These are phyloP conservation scores for Temnothorax unifasciatus DNA, from an alignment of 2,888 invertebrate species.

Conservation along the genomic window DNA sequence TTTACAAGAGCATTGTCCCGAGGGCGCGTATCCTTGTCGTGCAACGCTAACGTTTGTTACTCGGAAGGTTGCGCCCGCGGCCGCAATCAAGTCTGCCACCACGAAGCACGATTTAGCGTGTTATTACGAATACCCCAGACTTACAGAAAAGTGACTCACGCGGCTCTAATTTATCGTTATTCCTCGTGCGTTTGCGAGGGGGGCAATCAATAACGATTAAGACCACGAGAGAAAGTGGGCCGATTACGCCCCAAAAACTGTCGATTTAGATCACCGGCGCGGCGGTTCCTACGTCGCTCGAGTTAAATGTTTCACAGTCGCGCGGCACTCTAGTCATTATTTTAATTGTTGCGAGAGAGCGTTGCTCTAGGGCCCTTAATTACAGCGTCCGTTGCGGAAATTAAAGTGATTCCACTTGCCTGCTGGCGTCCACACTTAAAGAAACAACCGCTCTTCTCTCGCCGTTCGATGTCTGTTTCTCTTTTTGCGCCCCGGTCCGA, in stretches of 20 bases:
- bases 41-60: slow-evolving; percentile 42
- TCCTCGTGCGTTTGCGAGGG: slow-evolving; percentile 66
- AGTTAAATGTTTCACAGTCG: slow-evolving; percentile 71
- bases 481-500: slow-evolving; percentile 27
- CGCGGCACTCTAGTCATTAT: slow-evolving; percentile 76
- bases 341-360: slow-evolving; percentile 80
- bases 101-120: slow-evolving; percentile 45
- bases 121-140: slow-evolving; percentile 53
- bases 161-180: slow-evolving; percentile 76
- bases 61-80: slow-evolving; percentile 43
- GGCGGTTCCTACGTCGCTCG: slow-evolving; percentile 63
- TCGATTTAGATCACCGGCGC: slow-evolving; percentile 76
- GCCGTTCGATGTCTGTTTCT: slow-evolving; percentile 61
- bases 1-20: slow-evolving; percentile 41
- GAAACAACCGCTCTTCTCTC: slow-evolving; percentile 69
- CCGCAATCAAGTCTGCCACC: slow-evolving; percentile 41
- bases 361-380: slow-evolving; percentile 77
- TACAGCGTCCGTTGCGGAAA: slow-evolving; percentile 75
- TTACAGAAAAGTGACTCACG: slow-evolving; percentile 67
- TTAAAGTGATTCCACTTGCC: slow-evolving; percentile 75
- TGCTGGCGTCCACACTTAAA: slow-evolving; percentile 69
- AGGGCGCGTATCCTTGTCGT: slow-evolving; percentile 43
- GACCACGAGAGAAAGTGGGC: slow-evolving; percentile 56
- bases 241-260: slow-evolving; percentile 64
- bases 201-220: slow-evolving; percentile 78